Evolutionary conservation across 1,140 invertebrate genomes (phyloP).

Genomic region (Danaus plexippus): DNA sequence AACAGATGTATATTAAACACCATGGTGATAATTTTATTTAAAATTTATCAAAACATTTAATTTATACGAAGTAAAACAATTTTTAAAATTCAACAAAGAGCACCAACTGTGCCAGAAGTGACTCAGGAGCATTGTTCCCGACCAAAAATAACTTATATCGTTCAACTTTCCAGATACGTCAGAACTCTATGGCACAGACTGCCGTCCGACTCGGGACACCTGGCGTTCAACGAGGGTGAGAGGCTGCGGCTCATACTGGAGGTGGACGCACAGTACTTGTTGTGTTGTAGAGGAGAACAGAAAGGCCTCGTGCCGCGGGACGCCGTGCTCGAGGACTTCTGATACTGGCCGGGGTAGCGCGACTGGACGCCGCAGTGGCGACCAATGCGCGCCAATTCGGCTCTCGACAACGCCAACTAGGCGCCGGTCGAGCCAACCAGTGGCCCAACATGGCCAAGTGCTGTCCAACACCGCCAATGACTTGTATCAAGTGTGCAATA

Average conservation of each 20-base stretch:
- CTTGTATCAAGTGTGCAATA: too few relatives aligned
- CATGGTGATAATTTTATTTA: too few relatives aligned
- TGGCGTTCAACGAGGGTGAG: constrained; percentile 86
- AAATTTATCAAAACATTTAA: too few relatives aligned
- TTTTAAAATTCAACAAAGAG: too few relatives aligned
- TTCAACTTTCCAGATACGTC: constrained; percentile 75
- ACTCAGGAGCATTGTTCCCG: neutral
- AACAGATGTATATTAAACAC: too few relatives aligned
- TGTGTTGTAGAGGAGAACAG: constrained; percentile 83
- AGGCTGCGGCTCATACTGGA: constrained; percentile 81
- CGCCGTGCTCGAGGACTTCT: constrained; percentile 76
- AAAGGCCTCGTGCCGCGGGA: constrained; percentile 84
- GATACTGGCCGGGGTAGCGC: constrained; percentile 59
- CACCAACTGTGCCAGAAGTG: too few relatives aligned
- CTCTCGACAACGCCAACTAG: too few relatives aligned
- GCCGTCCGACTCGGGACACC: constrained; percentile 82
- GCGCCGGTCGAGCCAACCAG: too few relatives aligned
- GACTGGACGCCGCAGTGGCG: constrained; percentile 59
- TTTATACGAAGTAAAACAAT: too few relatives aligned
- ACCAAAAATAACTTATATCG: constrained; percentile 1
- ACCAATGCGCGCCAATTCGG: constrained; percentile 31
- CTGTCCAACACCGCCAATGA: neutral
- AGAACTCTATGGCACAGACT: constrained; percentile 81
- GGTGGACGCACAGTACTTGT: constrained; percentile 82
- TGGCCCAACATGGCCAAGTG: constrained; percentile 4